Percentiles rank a stretch among this genome's conserved stretches.
phyloP scores from a whole-genome alignment of 1,140 invertebrate genomes.

The Propsilocerus akamusi region DNA sequence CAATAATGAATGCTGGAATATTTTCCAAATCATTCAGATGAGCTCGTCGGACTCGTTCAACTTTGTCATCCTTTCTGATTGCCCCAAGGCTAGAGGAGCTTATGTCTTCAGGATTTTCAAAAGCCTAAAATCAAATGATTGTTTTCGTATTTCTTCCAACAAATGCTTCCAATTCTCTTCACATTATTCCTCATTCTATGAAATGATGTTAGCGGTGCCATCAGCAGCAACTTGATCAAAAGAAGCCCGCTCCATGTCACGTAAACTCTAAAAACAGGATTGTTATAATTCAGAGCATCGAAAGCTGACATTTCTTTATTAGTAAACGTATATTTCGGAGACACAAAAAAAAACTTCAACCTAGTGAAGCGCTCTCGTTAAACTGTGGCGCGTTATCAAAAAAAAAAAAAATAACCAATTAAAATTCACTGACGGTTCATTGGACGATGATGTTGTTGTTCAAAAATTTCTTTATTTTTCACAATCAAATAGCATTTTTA shows the following conservation, averaged over 20 bases:
- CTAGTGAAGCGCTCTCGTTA: too few relatives aligned
- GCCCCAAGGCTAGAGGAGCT: too few relatives aligned
- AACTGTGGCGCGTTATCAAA: too few relatives aligned
- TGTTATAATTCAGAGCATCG: neutral
- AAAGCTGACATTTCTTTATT: neutral
- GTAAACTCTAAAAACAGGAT: neutral
- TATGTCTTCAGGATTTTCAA: neutral
- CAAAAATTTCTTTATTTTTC: too few relatives aligned
- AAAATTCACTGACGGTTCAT: too few relatives aligned
- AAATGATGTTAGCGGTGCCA: neutral
- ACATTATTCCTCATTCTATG: neutral
- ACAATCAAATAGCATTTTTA: too few relatives aligned
- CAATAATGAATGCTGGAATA: slow-evolving; percentile 37
- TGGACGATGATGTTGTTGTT: too few relatives aligned
- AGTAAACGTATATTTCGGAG: too few relatives aligned
- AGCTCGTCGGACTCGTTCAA: slow-evolving; percentile 14
- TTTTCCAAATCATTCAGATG: slow-evolving; percentile 55
- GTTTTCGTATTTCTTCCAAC: too few relatives aligned
- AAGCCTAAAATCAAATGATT: neutral
- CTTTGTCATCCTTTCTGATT: neutral
- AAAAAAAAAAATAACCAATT: too few relatives aligned
- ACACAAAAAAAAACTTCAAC: too few relatives aligned
- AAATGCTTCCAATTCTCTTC: neutral
- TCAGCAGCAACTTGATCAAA: neutral
- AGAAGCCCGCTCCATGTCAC: neutral